phyloP scores from a whole-genome alignment of 2,113 vertebrate species.

The Tinamus guttatus region DNA sequence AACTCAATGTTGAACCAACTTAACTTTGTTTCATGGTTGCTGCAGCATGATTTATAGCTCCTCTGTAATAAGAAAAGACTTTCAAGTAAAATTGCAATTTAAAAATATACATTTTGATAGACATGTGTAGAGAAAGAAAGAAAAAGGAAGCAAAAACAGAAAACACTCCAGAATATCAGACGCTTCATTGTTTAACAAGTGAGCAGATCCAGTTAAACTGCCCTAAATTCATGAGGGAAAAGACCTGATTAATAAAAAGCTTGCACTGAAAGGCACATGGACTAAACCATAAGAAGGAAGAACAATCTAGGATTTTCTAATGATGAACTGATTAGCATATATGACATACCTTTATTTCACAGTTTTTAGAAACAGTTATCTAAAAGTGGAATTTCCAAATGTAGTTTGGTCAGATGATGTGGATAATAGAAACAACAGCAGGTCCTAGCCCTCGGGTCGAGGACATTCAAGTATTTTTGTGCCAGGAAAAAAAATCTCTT shows the following conservation, averaged over 20 bases:
- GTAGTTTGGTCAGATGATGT: background rate
- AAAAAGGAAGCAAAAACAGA: background rate
- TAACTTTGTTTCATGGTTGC: background rate
- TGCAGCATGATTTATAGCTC: background rate
- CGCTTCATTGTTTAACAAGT: background rate
- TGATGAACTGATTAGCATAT: background rate
- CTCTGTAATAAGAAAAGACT: background rate
- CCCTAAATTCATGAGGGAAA: background rate
- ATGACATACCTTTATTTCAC: background rate
- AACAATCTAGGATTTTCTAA: background rate
- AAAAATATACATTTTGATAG: background rate
- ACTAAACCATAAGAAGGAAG: background rate
- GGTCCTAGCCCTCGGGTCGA: background rate
- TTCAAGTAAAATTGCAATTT: background rate
- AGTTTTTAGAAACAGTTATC: background rate
- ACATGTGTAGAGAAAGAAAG: background rate
- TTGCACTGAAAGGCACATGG: fast-evolving
- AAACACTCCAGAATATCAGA: background rate
- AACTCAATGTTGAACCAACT: background rate
- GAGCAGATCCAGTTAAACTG: background rate
- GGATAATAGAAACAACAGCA: background rate
- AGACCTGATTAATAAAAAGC: background rate
- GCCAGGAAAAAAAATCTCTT: background rate
- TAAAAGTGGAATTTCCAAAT: background rate
- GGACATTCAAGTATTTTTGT: background rate